Conservation (phyloP, 2,888 invertebrate species). For the Zygothrica quintamaculata region DNA sequence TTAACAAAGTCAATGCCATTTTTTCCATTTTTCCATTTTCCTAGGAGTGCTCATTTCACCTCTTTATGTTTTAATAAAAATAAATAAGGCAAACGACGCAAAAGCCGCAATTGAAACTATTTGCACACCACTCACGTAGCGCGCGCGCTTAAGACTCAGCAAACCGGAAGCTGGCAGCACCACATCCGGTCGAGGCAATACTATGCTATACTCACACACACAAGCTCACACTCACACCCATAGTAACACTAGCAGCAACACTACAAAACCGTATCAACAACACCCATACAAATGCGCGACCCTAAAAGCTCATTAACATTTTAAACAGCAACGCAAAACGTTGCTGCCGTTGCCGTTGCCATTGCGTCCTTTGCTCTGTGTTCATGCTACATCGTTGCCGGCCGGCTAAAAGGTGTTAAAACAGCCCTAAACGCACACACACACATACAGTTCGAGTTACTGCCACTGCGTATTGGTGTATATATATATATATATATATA, state of each 20-base stretch:
- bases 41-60: constrained; percentile 54
- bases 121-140: constrained; percentile 80
- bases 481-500: constrained; percentile 50
- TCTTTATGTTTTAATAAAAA: constrained; percentile 81
- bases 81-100: constrained; percentile 79
- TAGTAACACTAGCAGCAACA: constrained; percentile 8
- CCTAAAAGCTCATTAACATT: constrained; percentile 80
- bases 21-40: constrained; percentile 49
- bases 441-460: constrained; percentile 21
- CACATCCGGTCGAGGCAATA: constrained; percentile 68
- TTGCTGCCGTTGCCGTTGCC: constrained; percentile 21
- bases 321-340: constrained; percentile 75
- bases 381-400: no score
- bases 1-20: constrained; percentile 79
- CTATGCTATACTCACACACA: background rate
- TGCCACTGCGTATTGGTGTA: constrained; percentile 8
- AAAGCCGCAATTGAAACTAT: constrained; percentile 81
- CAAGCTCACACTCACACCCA: constrained; percentile 10
- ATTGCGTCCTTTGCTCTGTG: no score
- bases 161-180: constrained; percentile 77
- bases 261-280: background rate
- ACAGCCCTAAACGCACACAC: constrained; percentile 69
- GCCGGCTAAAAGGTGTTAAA: constrained; percentile 74
- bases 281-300: constrained; percentile 42
- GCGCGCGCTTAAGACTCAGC: constrained; percentile 74